These are phyloP conservation scores for Drosophila koepferae DNA, from an alignment of 2,888 invertebrate genomes.

Conservation along the genomic window DNA sequence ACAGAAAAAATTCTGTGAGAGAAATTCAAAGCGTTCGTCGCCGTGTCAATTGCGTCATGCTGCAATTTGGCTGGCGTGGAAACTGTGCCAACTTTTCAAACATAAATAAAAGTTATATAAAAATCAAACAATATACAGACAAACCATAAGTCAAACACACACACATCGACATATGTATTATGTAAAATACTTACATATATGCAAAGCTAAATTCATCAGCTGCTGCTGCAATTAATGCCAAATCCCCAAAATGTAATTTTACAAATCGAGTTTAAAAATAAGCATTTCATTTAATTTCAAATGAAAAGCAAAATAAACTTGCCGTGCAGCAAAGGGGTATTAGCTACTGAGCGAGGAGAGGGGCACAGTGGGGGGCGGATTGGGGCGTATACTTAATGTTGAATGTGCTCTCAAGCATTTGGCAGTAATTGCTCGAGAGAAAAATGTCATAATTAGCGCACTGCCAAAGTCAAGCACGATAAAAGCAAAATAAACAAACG, in stretches of 20 bases:
- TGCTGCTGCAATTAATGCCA: conserved; percentile 60
- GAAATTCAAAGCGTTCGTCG: conserved; percentile 54
- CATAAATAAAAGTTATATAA: conserved; percentile 81
- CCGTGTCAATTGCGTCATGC: conserved; percentile 76
- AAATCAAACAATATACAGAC: conserved; percentile 23
- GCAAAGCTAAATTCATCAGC: conserved; percentile 32
- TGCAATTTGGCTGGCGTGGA: conserved; percentile 70
- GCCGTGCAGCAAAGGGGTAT: not conserved
- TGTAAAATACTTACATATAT: not conserved
- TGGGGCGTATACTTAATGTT: conserved; percentile 61
- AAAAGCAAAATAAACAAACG: conserved; percentile 20
- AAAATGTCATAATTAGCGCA: conserved; percentile 71
- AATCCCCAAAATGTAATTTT: conserved; percentile 66
- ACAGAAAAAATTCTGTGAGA: conserved; percentile 4
- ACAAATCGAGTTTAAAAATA: conserved; percentile 70
- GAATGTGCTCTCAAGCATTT: conserved; percentile 72
- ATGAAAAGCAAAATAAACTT: conserved; percentile 39
- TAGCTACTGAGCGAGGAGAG: not conserved
- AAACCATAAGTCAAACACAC: conserved; percentile 20
- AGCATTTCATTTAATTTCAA: conserved; percentile 63
- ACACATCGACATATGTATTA: not conserved
- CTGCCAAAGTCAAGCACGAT: conserved; percentile 42
- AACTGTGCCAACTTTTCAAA: conserved; percentile 80
- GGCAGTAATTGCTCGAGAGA: conserved; percentile 75
- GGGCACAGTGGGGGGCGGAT: not conserved